Percentiles rank a stretch among this genome's conserved stretches.
These are phyloP conservation scores for Hirtodrosophila duncani DNA, from an alignment of 2,888 invertebrate species.

Conservation along the genomic window DNA sequence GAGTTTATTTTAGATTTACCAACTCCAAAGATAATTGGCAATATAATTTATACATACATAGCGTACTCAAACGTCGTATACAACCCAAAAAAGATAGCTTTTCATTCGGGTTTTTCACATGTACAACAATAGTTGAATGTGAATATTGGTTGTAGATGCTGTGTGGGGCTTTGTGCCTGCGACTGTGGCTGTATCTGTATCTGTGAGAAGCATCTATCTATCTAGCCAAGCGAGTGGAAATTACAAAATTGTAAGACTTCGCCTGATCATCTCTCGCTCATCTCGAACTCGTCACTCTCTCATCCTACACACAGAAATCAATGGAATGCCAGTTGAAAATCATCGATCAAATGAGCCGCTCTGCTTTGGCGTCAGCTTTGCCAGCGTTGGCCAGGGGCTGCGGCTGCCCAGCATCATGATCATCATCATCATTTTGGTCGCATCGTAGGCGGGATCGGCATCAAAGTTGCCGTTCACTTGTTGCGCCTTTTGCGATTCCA, in stretches of 20 bases:
- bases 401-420: slow-evolving; percentile 30
- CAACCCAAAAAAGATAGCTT: no score
- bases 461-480: slow-evolving; percentile 70
- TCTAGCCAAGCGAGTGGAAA: slow-evolving; percentile 48
- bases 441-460: slow-evolving; percentile 65
- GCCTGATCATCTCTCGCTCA: slow-evolving; percentile 14
- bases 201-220: slow-evolving; percentile 20
- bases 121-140: neutral
- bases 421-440: slow-evolving; percentile 30
- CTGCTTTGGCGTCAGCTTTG: slow-evolving; percentile 11
- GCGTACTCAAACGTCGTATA: no score
- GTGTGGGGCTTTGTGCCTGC: no score
- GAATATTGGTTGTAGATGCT: no score
- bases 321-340: slow-evolving; percentile 55
- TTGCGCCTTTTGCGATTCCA: no score
- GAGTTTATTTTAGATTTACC: no score
- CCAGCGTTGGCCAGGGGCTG: slow-evolving; percentile 4
- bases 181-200: slow-evolving; percentile 8
- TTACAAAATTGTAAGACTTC: slow-evolving; percentile 54
- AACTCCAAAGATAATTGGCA: no score
- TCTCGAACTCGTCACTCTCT: slow-evolving; percentile 7
- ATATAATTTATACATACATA: no score
- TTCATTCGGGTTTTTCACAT: no score
- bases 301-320: slow-evolving; percentile 52
- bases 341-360: slow-evolving; percentile 67